Base-by-base conservation (phyloP, 2,797 vertebrate species). In the Xiphorhynchus erythropygius region DNA sequence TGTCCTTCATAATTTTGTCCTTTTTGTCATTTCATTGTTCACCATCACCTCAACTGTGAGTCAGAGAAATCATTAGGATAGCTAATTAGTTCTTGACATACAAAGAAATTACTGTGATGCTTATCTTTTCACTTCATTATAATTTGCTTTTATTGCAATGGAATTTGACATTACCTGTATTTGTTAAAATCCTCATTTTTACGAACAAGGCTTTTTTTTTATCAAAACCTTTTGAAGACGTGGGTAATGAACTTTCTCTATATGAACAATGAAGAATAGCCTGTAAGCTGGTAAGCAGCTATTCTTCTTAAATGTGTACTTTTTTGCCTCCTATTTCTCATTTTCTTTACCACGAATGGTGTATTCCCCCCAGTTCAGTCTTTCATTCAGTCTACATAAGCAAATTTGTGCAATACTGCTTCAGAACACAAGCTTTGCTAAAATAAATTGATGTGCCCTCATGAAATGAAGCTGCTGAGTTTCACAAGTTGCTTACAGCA, bases 1-100 rank as follows among this genome's bases (percentile, higher is more conserved):
- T 87, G 46, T 94, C 41, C 64, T 80, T 89, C 30, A n/a, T 93
- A 80, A 39, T 39, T 39, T 39, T 39, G 39, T 39, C 39, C 47
- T 77, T 94, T 90, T 81, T 93, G 52, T 88, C 30, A 77, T 89
- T 93, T 87, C 64, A 47, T 90, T 92, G 67, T 70, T 96, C 69
- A 76, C 30, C 11, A 27, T 92, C 78, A 91, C 53, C 60, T 95
- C 90, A 76, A 56, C n/a, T 44, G 42, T 90, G 74, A 95, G 28
- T 91, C 92, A 83, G 64, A 89, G 65, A 74, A 52, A 84, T 88
- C n/a, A 67, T 89, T 92, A 83, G 42, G 41, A 55, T 77, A 92
- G 37, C 52, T 91, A 92, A 78, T 94, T 93, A 89, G 49, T 83
- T 93, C 75, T 89, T 91, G 68, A 94, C 49, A 77, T 84, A 39